Percentiles rank a stretch among this genome's conserved stretches.
Conservation (phyloP, 2,113 vertebrate genomes). For the Pseudorasbora parva region DNA sequence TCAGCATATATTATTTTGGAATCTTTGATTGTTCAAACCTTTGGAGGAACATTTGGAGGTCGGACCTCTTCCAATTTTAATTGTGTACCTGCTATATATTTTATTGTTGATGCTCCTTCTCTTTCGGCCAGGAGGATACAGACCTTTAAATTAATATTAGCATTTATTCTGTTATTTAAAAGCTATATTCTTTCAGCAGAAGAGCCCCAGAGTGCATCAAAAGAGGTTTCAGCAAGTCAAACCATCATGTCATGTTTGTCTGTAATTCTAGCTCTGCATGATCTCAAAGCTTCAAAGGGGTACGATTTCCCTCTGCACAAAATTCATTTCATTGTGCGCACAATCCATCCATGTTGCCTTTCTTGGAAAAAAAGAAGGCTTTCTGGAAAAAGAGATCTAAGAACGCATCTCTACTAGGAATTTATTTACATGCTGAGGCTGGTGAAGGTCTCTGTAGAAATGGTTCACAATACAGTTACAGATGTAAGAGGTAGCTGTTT, state of each 20-base stretch:
- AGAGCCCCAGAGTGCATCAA: neutral
- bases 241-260: neutral
- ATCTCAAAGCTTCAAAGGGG: slow-evolving; percentile 1
- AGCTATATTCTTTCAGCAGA: neutral
- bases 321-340: slow-evolving; percentile 6
- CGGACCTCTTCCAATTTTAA: neutral
- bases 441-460: slow-evolving; percentile 3
- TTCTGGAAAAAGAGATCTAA: neutral
- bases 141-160: neutral
- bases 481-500: neutral
- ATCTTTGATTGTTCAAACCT: neutral
- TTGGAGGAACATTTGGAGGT: neutral
- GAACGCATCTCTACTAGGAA: neutral
- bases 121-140: neutral
- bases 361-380: neutral
- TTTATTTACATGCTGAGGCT: neutral
- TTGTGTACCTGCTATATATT: neutral
- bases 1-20: neutral
- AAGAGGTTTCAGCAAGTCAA: neutral
- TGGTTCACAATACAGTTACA: neutral
- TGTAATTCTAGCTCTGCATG: slow-evolving; percentile 26
- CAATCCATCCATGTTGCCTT: neutral
- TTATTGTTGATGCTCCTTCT: neutral
- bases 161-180: neutral
- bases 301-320: neutral